Conservation (phyloP, 2,888 invertebrate species). For the Ophion ventricosus region DNA sequence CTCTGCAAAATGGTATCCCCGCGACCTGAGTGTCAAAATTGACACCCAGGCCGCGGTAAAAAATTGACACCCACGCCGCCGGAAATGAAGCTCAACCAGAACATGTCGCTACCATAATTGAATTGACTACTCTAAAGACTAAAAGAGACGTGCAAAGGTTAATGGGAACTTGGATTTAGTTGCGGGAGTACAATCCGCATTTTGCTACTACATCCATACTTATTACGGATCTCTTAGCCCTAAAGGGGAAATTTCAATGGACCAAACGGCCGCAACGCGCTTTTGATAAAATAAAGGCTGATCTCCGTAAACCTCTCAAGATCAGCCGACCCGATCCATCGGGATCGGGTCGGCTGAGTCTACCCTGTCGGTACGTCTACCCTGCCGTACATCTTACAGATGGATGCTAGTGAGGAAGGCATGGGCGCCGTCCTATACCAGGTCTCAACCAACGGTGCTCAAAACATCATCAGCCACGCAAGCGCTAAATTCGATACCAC, state of each 20-base stretch:
- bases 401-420: background rate
- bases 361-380: too few species aligned
- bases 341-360: too few species aligned
- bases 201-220: background rate
- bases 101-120: background rate
- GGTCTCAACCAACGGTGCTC: background rate
- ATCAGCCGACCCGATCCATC: background rate
- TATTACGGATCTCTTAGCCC: background rate
- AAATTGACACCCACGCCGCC: background rate
- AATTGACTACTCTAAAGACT: background rate
- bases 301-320: background rate
- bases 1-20: conserved; percentile 4
- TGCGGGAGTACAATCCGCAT: conserved; percentile 4
- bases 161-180: background rate
- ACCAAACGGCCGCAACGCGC: background rate
- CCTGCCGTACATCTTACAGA: conserved; percentile 1
- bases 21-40: background rate
- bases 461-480: conserved; percentile 51
- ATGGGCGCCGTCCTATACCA: conserved; percentile 25
- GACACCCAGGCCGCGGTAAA: background rate
- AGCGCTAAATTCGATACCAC: too few species aligned
- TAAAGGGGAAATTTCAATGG: background rate
- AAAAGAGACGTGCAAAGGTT: background rate
- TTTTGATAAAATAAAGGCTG: background rate
- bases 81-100: conserved; percentile 46